Evolutionary conservation across 2,888 invertebrate genomes (phyloP).

Genomic region (Hydrotaea diabolus): DNA sequence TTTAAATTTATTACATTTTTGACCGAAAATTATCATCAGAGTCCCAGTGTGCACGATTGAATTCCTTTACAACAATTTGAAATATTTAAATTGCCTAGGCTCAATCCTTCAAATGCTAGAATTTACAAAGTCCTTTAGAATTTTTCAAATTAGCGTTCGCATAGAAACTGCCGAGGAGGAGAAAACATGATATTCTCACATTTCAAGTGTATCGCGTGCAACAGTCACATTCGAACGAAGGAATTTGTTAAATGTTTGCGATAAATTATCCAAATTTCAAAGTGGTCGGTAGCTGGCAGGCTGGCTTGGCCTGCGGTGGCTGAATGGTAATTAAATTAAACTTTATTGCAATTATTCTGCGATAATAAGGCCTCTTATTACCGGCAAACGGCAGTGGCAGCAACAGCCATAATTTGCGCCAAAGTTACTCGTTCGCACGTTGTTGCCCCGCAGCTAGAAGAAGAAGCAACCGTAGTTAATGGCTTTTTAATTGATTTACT

Average conservation of each 20-base stretch:
- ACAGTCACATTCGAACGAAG: conserved; percentile 46
- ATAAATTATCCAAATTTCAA: conserved; percentile 64
- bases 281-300: conserved; percentile 35
- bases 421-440: too few relatives aligned
- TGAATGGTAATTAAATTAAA: conserved; percentile 63
- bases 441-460: background rate
- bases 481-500: conserved; percentile 66
- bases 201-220: conserved; percentile 57
- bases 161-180: background rate
- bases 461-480: conserved; percentile 44
- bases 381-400: conserved; percentile 8
- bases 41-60: too few relatives aligned
- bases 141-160: too few relatives aligned
- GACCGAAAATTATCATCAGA: too few relatives aligned
- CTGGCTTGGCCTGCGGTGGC: background rate
- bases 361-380: conserved; percentile 21
- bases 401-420: background rate
- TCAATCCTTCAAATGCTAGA: too few relatives aligned
- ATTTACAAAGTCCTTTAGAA: too few relatives aligned
- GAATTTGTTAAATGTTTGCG: conserved; percentile 41
- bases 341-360: conserved; percentile 61
- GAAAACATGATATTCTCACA: conserved; percentile 3
- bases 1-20: too few relatives aligned
- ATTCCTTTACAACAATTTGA: too few relatives aligned
- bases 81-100: too few relatives aligned